A percentile compares a stretch with the other conserved stretches of the same genome.
phyloP scores from a whole-genome alignment of 2,113 vertebrate genomes.

The Micronisus gabar region DNA sequence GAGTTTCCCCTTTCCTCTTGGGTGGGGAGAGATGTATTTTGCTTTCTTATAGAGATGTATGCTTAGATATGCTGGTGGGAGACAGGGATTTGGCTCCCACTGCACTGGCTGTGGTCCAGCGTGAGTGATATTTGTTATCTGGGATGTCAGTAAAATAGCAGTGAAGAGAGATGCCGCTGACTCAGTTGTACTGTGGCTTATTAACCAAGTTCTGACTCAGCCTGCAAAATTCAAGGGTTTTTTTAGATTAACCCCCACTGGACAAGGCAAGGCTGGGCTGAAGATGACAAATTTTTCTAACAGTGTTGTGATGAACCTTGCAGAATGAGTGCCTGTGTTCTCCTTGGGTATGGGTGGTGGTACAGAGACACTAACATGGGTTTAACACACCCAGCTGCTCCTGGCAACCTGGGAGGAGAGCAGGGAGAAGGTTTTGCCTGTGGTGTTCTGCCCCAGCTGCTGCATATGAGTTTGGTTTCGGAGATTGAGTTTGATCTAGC shows the following conservation, averaged over 20 bases:
- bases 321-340: neutral
- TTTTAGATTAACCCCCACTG: neutral
- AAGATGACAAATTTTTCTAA: neutral
- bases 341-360: neutral
- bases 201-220: slow-evolving; percentile 15
- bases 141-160: neutral
- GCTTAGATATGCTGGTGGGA: neutral
- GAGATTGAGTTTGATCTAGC: neutral
- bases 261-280: neutral
- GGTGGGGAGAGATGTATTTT: neutral
- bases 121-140: neutral
- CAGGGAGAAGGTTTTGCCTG: neutral
- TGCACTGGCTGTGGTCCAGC: neutral
- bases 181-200: neutral
- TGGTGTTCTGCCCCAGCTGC: neutral
- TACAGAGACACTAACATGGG: neutral
- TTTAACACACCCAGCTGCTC: neutral
- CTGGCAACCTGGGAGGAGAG: neutral
- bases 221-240: neutral
- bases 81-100: neutral
- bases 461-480: neutral
- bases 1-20: neutral
- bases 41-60: neutral
- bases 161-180: neutral
- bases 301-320: neutral